Evolutionary conservation across 2,797 vertebrate genomes (phyloP).

Genomic region (Limosa lapponica): DNA sequence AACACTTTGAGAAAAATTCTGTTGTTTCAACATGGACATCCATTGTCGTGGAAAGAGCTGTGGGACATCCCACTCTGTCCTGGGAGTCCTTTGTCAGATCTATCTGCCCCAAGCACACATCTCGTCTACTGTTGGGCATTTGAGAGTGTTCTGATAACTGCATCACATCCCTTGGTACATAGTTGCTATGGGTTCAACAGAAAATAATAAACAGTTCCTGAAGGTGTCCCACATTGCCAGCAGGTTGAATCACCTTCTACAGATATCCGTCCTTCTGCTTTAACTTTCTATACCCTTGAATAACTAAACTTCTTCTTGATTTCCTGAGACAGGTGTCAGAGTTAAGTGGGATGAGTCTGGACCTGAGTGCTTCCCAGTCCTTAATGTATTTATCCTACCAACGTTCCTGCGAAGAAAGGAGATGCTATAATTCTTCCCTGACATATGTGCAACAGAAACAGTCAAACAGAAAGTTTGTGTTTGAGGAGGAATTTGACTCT

Average conservation of each 20-base stretch:
- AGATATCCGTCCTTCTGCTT: not conserved
- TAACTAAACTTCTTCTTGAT: not conserved
- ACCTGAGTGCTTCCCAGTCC: not conserved
- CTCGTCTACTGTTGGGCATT: not conserved
- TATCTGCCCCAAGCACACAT: not conserved
- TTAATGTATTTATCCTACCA: slow-evolving; percentile 58
- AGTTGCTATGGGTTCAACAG: not conserved
- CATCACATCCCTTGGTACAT: not conserved
- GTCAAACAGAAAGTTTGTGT: not conserved
- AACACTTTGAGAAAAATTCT: not conserved
- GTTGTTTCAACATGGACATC: not conserved
- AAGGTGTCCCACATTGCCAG: not conserved
- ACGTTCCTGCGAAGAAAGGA: not conserved
- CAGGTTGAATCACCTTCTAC: not conserved
- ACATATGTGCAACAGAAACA: slow-evolving; percentile 50
- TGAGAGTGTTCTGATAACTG: not conserved
- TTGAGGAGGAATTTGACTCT: not conserved
- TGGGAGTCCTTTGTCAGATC: accelerated
- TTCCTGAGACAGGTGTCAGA: not conserved
- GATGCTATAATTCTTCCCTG: slow-evolving; percentile 28
- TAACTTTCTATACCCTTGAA: not conserved
- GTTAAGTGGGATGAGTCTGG: slow-evolving; percentile 18
- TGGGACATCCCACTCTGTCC: not conserved
- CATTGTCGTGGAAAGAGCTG: not conserved
- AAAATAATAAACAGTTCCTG: not conserved